phyloP scores from a whole-genome alignment of 2,888 invertebrate genomes.

The Dermolepida albohirtum region DNA sequence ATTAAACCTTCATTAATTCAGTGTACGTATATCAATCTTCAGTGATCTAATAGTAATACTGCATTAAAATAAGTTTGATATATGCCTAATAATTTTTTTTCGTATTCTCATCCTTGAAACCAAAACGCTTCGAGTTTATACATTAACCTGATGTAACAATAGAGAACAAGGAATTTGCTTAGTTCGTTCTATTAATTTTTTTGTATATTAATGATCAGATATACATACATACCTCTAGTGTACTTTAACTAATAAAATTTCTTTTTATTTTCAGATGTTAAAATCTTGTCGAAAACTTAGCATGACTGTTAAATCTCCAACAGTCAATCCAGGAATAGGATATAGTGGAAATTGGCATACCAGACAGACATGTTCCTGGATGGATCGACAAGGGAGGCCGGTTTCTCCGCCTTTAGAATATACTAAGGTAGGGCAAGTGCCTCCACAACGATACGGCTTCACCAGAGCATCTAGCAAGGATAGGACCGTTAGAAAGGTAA shows the following conservation, averaged over 20 bases:
- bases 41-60: too few species aligned
- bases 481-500: slow-evolving; percentile 74
- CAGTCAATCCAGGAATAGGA: slow-evolving; percentile 70
- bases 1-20: too few species aligned
- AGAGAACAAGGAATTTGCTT: too few species aligned
- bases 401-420: slow-evolving; percentile 85
- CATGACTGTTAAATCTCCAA: slow-evolving; percentile 89
- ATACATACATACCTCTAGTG: too few species aligned
- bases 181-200: too few species aligned
- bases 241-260: not conserved
- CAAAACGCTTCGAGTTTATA: too few species aligned
- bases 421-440: slow-evolving; percentile 62
- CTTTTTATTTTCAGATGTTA: slow-evolving; percentile 75
- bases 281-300: slow-evolving; percentile 89
- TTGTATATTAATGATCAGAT: too few species aligned
- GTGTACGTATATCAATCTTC: too few species aligned
- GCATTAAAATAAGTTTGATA: too few species aligned
- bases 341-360: slow-evolving; percentile 68
- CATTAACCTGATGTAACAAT: too few species aligned
- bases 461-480: slow-evolving; percentile 70
- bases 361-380: slow-evolving; percentile 92
- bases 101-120: too few species aligned
- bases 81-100: too few species aligned
- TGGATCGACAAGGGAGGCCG: slow-evolving; percentile 90
- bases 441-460: slow-evolving; percentile 60